Evolutionary conservation across 2,888 invertebrate species (phyloP).

Genomic region (Colletes collaris): DNA sequence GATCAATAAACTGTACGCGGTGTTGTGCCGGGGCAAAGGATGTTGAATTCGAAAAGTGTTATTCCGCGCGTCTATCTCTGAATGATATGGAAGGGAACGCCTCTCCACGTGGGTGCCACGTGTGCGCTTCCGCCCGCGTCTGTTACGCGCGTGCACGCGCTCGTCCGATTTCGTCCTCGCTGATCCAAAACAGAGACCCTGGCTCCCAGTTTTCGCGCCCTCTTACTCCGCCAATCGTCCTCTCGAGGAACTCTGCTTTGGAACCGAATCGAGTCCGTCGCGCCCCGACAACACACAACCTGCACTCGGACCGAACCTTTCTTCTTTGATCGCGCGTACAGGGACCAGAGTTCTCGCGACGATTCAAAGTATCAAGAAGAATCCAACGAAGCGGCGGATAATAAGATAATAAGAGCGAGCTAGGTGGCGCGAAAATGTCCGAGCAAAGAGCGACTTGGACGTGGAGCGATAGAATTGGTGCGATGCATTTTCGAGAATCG

Average conservation of each 20-base stretch:
- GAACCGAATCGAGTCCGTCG: no score
- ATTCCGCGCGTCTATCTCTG: constrained; percentile 83
- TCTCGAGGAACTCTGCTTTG: background rate
- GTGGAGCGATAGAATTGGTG: constrained; percentile 14
- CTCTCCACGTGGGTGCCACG: constrained; percentile 82
- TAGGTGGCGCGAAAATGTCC: no score
- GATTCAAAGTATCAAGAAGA: no score
- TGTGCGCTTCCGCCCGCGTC: constrained; percentile 78
- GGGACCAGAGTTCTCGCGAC: no score
- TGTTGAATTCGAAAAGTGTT: constrained; percentile 83
- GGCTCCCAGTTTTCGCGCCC: background rate
- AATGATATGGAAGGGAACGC: constrained; percentile 83
- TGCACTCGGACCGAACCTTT: no score
- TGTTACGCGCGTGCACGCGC: constrained; percentile 66
- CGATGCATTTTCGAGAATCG: background rate
- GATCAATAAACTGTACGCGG: constrained; percentile 76
- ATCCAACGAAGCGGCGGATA: no score
- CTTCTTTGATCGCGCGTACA: no score
- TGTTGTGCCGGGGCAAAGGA: constrained; percentile 78
- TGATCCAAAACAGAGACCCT: constrained; percentile 5
- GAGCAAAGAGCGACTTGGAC: constrained; percentile 13
- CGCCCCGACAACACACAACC: background rate
- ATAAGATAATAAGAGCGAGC: no score
- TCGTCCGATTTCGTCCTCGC: constrained; percentile 42
- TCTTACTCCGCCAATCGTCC: background rate